Conservation (phyloP, 1,140 invertebrate genomes). For the Rhopalosiphum padi region DNA sequence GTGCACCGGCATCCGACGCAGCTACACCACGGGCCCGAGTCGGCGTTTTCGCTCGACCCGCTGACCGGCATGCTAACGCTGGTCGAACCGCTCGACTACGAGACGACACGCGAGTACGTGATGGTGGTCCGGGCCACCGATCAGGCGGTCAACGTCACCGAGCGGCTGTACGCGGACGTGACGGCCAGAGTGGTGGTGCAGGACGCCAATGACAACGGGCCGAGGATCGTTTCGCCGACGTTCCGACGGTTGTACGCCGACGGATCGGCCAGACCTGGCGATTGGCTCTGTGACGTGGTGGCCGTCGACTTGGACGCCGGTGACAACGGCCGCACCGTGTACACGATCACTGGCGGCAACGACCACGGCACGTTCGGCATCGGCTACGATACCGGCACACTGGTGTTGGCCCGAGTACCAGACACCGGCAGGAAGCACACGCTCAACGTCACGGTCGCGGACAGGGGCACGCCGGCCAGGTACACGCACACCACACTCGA, state of each 20-base stretch:
- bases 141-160: slow-evolving; percentile 73
- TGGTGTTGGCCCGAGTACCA: slow-evolving; percentile 77
- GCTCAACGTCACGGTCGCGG: slow-evolving; percentile 81
- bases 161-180: slow-evolving; percentile 76
- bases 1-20: slow-evolving; percentile 64
- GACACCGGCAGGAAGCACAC: slow-evolving; percentile 63
- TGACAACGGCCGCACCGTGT: slow-evolving; percentile 86
- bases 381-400: slow-evolving; percentile 77
- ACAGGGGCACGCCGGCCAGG: slow-evolving; percentile 77
- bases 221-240: slow-evolving; percentile 77
- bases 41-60: slow-evolving; percentile 78
- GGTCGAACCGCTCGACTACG: slow-evolving; percentile 79
- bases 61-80: slow-evolving; percentile 82
- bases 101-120: slow-evolving; percentile 78
- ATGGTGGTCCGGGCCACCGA: slow-evolving; percentile 85
- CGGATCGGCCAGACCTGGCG: slow-evolving; percentile 67
- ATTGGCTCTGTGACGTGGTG: slow-evolving; percentile 76
- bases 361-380: slow-evolving; percentile 81
- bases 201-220: slow-evolving; percentile 88
- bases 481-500: slow-evolving; percentile 71
- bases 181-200: slow-evolving; percentile 82
- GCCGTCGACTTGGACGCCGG: slow-evolving; percentile 85
- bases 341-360: slow-evolving; percentile 83
- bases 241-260: slow-evolving; percentile 66
- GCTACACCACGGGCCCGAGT: slow-evolving; percentile 65